These are phyloP conservation scores for Dasyprocta punctata DNA, from an alignment of 2,113 vertebrate genomes.

Conservation along the genomic window DNA sequence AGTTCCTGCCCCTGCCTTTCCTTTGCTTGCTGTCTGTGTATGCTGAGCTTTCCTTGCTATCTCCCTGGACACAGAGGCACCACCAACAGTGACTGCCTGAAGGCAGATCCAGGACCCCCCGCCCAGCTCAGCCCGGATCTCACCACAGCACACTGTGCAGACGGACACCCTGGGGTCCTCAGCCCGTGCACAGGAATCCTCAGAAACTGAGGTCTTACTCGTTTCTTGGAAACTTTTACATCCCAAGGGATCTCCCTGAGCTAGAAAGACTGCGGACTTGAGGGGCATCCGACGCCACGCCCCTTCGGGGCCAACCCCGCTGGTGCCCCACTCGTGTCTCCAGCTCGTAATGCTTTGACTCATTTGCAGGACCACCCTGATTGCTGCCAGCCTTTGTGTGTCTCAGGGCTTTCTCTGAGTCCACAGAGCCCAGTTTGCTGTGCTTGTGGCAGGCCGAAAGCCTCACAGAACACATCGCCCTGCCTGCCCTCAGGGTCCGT, in stretches of 20 bases:
- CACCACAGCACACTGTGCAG: background rate
- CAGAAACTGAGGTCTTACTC: background rate
- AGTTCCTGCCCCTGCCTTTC: accelerated
- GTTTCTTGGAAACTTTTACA: background rate
- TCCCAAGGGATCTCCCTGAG: background rate
- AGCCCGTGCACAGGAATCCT: background rate
- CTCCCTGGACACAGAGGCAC: accelerated
- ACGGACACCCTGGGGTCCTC: background rate
- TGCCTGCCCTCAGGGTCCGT: no score
- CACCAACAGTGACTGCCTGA: background rate
- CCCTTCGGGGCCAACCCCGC: no score
- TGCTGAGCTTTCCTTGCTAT: background rate
- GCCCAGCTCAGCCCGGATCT: background rate
- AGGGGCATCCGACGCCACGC: background rate
- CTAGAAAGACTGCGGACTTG: background rate
- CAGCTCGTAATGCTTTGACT: background rate
- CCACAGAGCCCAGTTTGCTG: background rate
- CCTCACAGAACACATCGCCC: background rate
- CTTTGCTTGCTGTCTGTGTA: background rate
- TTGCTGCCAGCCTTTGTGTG: background rate
- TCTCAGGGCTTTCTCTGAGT: background rate
- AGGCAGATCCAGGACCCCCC: background rate
- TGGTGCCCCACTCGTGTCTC: background rate
- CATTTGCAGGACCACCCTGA: background rate
- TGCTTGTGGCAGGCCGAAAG: no score